Conservation (phyloP, 2,797 vertebrate species). For the Odontamblyopus lacepedii region DNA sequence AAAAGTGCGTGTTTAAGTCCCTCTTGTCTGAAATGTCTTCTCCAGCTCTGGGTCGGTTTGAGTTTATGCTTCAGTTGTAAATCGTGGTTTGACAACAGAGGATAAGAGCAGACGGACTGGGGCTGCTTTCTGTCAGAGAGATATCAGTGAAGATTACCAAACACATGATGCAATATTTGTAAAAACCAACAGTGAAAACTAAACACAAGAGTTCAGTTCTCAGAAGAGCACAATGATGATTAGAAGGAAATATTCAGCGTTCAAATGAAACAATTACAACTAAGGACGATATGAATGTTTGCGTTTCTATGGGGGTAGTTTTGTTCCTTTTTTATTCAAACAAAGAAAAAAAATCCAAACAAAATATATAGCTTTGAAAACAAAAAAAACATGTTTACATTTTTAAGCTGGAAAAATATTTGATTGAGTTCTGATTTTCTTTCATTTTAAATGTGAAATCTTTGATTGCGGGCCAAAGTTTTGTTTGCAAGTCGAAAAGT, state of each 20-base stretch:
- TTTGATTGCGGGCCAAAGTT: too few species aligned
- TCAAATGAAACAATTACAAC: not conserved
- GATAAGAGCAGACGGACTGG: slow-evolving; percentile 11
- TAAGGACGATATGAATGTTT: too few species aligned
- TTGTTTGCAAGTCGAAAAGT: too few species aligned
- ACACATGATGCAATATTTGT: slow-evolving; percentile 8
- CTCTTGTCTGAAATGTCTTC: slow-evolving; percentile 9
- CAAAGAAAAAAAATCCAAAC: too few species aligned
- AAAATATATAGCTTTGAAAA: too few species aligned
- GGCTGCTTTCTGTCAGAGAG: slow-evolving; percentile 17
- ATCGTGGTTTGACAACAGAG: slow-evolving; percentile 5
- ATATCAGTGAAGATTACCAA: slow-evolving; percentile 8
- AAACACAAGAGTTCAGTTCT: not conserved
- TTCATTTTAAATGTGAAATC: too few species aligned
- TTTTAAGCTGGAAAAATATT: too few species aligned
- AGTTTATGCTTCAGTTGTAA: slow-evolving; percentile 10
- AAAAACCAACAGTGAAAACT: slow-evolving; percentile 1
- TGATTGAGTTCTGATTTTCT: too few species aligned
- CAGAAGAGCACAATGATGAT: not conserved
- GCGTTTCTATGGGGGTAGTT: too few species aligned
- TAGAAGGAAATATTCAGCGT: not conserved
- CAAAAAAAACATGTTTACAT: too few species aligned
- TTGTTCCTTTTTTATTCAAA: too few species aligned
- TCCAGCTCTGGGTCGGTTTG: slow-evolving; percentile 3
- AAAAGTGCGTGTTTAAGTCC: slow-evolving; percentile 6